Base-by-base conservation (phyloP, 2,797 vertebrate genomes). In the Protosalanx chinensis region DNA sequence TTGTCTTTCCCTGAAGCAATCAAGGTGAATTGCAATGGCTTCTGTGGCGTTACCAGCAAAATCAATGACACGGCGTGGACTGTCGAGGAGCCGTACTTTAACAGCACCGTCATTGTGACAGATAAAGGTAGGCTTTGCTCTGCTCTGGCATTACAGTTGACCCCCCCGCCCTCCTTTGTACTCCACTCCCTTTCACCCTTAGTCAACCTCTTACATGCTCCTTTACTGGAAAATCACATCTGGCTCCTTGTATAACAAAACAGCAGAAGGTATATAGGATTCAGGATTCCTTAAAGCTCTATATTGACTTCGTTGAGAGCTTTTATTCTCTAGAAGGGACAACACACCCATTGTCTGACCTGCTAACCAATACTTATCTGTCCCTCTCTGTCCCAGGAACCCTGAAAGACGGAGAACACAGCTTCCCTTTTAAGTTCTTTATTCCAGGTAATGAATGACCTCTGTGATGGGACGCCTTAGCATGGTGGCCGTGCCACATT, bases 361-460 rank as follows among this genome's bases (percentile, higher is more conserved):
- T 29, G 29, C 75, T 77, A 18, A 79, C 37, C 0, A 68, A 76
- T 78, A 56, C 63, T 78, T 76, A 61, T 83, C 65, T 86, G 4
- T 76, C n/a, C 71, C 65, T 80, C 53, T 76, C n/a, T 90, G 81
- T 88, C 74, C 13, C 81, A 99, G 97, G 96, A 79, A 93, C 92
- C 62, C 86, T 99, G 82, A 91, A 93, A n/a, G 81, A 92, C 20
- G 97, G 96, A 70, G 92, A 94, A n/a, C 96, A 98, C 89, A 92
- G 37, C 27, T 97, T 98, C 66, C 92, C 96, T 3, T 99, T 99
- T 92, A 97, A 94, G 92, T 99, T 99, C 84, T 92, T 97, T 83
- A 91, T 98, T 75, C 95, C 97, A 92, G 95, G 97, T 98, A 91
- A 73, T 46, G 41, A 46, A 46, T 46, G 91, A 72, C 59, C 3